Percentiles rank a stretch among this genome's conserved stretches.
These are phyloP conservation scores for Stichodactyla helianthus DNA, from an alignment of 64 coral and sea anemone species.

Conservation along the genomic window DNA sequence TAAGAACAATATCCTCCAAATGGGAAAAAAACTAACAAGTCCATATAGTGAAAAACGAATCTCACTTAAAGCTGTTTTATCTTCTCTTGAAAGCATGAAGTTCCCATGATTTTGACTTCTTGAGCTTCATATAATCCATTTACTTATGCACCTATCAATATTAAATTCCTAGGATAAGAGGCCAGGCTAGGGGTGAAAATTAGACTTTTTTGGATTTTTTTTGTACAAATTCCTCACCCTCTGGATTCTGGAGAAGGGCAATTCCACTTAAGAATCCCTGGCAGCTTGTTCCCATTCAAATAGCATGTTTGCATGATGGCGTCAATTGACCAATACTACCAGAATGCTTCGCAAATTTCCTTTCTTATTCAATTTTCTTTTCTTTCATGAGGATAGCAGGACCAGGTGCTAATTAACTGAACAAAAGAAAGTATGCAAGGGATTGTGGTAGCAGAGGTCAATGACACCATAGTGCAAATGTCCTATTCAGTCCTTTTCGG, in stretches of 20 bases:
- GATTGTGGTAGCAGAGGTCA: too few species aligned
- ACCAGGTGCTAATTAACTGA: too few species aligned
- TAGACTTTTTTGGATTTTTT: background rate
- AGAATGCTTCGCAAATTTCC: too few species aligned
- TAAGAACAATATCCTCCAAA: background rate
- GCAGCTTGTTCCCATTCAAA: too few species aligned
- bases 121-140: background rate
- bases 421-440: too few species aligned
- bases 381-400: too few species aligned
- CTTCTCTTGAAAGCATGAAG: background rate
- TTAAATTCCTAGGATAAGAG: background rate
- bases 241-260: background rate
- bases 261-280: background rate
- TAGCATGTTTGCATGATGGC: too few species aligned
- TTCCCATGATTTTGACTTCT: too few species aligned
- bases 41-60: background rate
- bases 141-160: background rate
- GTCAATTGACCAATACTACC: too few species aligned
- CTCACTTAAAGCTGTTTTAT: background rate
- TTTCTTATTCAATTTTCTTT: too few species aligned
- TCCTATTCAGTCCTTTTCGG: background rate
- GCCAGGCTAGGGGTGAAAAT: background rate
- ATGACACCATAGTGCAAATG: too few species aligned
- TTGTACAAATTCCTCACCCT: background rate
- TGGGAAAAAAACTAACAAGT: slow-evolving; percentile 1